Base-by-base conservation (phyloP, 53 echinoderm and acorn worm species). In the Patiria pectinifera region DNA sequence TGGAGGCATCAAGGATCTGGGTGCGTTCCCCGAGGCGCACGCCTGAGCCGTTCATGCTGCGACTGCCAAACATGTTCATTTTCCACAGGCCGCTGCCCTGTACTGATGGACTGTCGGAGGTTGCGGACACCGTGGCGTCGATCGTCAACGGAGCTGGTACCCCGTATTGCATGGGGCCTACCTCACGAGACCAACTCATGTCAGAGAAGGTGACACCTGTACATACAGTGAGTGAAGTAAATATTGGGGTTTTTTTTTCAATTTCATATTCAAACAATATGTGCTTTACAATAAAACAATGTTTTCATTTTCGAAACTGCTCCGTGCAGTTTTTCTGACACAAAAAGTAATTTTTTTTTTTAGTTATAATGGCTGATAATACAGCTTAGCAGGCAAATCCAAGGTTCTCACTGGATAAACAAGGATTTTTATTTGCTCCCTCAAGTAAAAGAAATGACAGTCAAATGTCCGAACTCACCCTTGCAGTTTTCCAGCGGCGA, bases 41-140 rank as follows among this genome's bases (percentile, higher is more conserved):
- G 0, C 98, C 98, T 1, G 83, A 59, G 49, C 98, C 98, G 49
- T 91, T 80, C 12, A 74, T 77, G 77, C 90, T 92, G 59, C 86
- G 85, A 61, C 96, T 98, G 69, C 98, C 98, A 93, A 98, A 98
- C 4, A 98, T 80, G 48, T 95, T 95, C 77, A 98, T 45, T 83
- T 96, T 90, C 98, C 98, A 98, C 79, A 98, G 94, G 61, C 93
- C 92, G 21, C 71, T 71, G n/a, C 98, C 98, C 3, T 76, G 82
- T 2, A 87, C 60, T 1, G 83, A 90, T 5, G 84, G 78, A 14
- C 96, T 91, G 85, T 97, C 95, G 26, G 96, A 91, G 12, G 84
- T 86, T 16, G 95, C 26, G 0, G 94, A 82, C 53, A 94, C 88
- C 59, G 94, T 75, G 25, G 91, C 92, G 1, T 92, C 94, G 6